phyloP scores from a whole-genome alignment of 2,113 vertebrate species.

The Dromaius novaehollandiae region DNA sequence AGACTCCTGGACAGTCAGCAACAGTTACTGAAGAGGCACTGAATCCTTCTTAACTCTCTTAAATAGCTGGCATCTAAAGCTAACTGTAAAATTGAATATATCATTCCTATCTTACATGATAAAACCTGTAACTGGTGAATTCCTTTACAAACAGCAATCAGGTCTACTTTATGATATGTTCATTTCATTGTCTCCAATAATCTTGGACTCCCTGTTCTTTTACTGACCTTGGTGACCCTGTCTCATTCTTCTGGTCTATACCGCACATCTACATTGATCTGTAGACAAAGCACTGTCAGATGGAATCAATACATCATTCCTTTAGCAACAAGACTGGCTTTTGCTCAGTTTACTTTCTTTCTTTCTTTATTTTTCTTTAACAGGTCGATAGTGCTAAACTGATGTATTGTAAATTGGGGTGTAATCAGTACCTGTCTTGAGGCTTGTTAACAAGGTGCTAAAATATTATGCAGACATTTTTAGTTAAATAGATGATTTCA shows the following conservation, averaged over 20 bases:
- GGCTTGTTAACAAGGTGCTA: slow-evolving; percentile 75
- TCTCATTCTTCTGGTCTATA: slow-evolving; percentile 83
- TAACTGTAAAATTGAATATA: neutral
- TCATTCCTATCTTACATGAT: neutral
- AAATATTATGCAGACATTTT: slow-evolving; percentile 20
- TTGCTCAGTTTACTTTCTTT: slow-evolving; percentile 83
- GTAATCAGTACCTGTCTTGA: slow-evolving; percentile 84
- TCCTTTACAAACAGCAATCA: slow-evolving; percentile 64
- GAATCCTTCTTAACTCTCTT: neutral
- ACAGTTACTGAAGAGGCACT: neutral
- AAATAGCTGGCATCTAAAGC: neutral
- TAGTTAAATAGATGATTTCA: neutral
- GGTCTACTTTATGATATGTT: slow-evolving; percentile 78
- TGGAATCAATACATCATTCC: slow-evolving; percentile 94
- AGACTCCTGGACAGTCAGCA: neutral
- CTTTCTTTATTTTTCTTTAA: slow-evolving; percentile 81
- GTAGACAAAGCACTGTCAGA: slow-evolving; percentile 87
- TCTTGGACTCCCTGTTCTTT: slow-evolving; percentile 75
- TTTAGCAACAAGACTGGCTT: slow-evolving; percentile 85
- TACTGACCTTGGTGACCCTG: slow-evolving; percentile 78
- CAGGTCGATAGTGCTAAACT: slow-evolving; percentile 84
- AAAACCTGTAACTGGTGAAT: slow-evolving; percentile 55
- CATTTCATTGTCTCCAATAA: slow-evolving; percentile 77
- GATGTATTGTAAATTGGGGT: slow-evolving; percentile 85
- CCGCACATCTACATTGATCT: slow-evolving; percentile 83